Evolutionary conservation across 2,797 vertebrate genomes (phyloP), one percentile per base, ranked within the genome.

Genomic region (Sebastes glaucus): DNA sequence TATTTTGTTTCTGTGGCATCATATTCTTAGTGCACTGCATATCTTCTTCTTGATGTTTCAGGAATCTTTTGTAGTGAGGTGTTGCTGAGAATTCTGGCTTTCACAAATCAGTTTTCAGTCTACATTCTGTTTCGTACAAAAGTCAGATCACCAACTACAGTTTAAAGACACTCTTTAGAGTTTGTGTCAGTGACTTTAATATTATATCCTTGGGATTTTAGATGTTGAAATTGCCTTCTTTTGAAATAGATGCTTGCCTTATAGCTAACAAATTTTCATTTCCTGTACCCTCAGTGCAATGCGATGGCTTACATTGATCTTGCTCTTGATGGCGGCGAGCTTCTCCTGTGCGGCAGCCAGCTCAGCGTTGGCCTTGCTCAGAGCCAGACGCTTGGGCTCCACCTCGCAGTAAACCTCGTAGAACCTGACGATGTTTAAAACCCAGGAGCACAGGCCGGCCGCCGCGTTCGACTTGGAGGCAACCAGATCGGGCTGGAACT

Each of bases 391-490:
- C 89, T 99, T 99, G 9, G 99, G 99, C 87, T 99, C 97, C 81
- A 99, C 98, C 0, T 99, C 96, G 0, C 97, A 97, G 92, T 94
- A 98, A 1, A 99, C 96, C 81, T 96, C 86, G 0, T 99, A 96
- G 93, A 98, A 99, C 69, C 86, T 96, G 69, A 96, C 96, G 0
- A 99, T 97, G 92, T 99, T 99, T 53, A 99, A 87, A 70, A 99
- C 98, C 99, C 99, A 99, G 11, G 98, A 99, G 90, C 98, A 99
- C 69, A 99, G 97, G 7, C 99, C 99, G 0, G 97, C 97, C 0
- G 99, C 99, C 0, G 98, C 97, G 0, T 91, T 67, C 0, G 98
- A 99, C 92, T 99, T 99, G 35, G 97, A 95, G 3, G 96, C 93
- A 83, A 99, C 95, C 0, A 98, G 93, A 6, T 98, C 97, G 0